A percentile compares a stretch with the other conserved stretches of the same genome.
phyloP scores from a whole-genome alignment of 2,113 vertebrate species.

The Microcebus murinus region DNA sequence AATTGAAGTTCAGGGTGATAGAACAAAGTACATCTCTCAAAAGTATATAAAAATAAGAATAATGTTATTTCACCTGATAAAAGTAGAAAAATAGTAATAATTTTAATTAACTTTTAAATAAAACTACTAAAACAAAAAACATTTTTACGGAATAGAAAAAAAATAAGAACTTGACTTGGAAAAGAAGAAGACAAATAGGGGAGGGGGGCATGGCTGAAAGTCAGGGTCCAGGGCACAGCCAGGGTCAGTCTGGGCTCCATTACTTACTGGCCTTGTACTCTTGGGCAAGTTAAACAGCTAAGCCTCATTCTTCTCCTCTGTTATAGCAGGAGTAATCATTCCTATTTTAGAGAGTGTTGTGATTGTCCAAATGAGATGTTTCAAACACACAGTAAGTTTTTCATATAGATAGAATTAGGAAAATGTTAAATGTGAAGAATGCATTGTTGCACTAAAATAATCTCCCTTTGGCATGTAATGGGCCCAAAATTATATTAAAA shows the following conservation, averaged over 20 bases:
- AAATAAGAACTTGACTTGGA: not conserved
- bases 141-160: not conserved
- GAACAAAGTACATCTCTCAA: not conserved
- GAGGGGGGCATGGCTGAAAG: not conserved
- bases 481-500: not conserved
- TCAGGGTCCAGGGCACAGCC: not conserved
- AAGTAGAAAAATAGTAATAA: not conserved
- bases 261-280: fast-evolving
- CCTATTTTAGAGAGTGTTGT: not conserved
- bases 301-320: not conserved
- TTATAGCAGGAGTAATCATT: not conserved
- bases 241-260: fast-evolving
- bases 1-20: slow-evolving; percentile 6
- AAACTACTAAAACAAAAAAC: not conserved
- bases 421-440: not conserved
- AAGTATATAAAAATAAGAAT: not conserved
- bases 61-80: not conserved
- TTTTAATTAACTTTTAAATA: slow-evolving; percentile 21
- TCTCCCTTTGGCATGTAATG: not conserved
- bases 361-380: not conserved
- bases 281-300: not conserved
- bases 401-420: not conserved
- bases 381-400: not conserved
- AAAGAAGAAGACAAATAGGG: not conserved
- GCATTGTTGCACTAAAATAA: not conserved